Evolutionary conservation across 2,888 invertebrate genomes (phyloP), one percentile per base, ranked within the genome.

Genomic region (Melolontha melolontha): DNA sequence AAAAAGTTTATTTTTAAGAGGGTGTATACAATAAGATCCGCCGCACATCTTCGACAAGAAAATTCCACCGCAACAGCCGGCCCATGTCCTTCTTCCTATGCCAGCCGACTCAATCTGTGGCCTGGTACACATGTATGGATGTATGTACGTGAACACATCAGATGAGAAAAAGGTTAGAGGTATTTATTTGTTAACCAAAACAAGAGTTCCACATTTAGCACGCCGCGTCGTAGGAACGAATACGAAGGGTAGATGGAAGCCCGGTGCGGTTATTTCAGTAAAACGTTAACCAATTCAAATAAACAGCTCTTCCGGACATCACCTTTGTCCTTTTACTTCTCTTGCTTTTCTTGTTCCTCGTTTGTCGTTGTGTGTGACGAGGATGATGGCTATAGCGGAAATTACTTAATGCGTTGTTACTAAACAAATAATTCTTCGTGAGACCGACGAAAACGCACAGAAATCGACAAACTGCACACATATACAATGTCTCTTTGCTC

Each of bases 171-270:
- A 34, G 34, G 34, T 67, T 71, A 73, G 70, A 71, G 68, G 55
- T 79, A 77, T 78, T 79, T 79, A 78, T 79, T 79, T 78, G 77
- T 77, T 77, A 77, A 76, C 75, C 73, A 74, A 77, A 78, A 22
- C 22, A 76, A 75, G 75, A 74, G 75, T 68, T 73, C 73, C 72
- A 72, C 75, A 74, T 73, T 75, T 74, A 63, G 63, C 12, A n/a
- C 11, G 8, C 22, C 49, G 49, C 49, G 22, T 34, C 55, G 17
- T 16, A 14, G 16, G 49, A 49, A 63, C 63, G 49, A 63, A 49
- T 34, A 47, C 39, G 11, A 49, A 34, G 63, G 59, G 59, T 49
- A 59, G 66, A 49, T 59, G 59, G 59, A 16, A 49, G 16, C 11
- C 14, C 47, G 39, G 64, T 52, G 42, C 52, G 59, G 66, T 59